Conservation (phyloP, 2,113 vertebrate genomes). For the Neopipo cinnamomea region DNA sequence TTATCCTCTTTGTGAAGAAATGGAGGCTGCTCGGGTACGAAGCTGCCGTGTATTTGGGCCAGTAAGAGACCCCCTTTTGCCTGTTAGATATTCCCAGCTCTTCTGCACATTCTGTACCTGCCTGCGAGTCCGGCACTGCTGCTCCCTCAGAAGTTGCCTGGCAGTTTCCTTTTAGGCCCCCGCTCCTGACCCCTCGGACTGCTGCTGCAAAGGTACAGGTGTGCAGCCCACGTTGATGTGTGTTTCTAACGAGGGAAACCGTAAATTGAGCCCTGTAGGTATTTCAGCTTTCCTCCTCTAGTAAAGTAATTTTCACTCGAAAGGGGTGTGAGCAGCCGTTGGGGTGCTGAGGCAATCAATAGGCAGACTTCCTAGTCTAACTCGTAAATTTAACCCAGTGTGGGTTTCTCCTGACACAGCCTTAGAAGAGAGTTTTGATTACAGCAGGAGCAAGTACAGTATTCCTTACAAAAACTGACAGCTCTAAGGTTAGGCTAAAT, state of each 20-base stretch:
- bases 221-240: rapidly evolving
- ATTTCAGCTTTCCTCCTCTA: not conserved
- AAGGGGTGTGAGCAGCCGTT: not conserved
- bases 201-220: not conserved
- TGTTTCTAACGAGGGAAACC: not conserved
- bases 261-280: not conserved
- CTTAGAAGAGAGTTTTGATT: not conserved
- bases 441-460: not conserved
- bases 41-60: rapidly evolving
- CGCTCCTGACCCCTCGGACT: rapidly evolving
- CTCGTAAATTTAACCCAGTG: not conserved
- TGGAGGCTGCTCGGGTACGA: not conserved
- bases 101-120: rapidly evolving
- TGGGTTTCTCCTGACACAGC: not conserved
- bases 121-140: not conserved
- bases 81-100: not conserved
- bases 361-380: too few relatives aligned
- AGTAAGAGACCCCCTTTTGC: rapidly evolving
- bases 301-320: rapidly evolving
- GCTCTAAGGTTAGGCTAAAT: not conserved
- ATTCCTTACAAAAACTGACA: not conserved
- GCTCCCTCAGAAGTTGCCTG: rapidly evolving
- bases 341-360: not conserved
- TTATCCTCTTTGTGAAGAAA: not conserved
- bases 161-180: not conserved